phyloP scores from a whole-genome alignment of 2,888 invertebrate genomes.

The Chelonus formosanus region DNA sequence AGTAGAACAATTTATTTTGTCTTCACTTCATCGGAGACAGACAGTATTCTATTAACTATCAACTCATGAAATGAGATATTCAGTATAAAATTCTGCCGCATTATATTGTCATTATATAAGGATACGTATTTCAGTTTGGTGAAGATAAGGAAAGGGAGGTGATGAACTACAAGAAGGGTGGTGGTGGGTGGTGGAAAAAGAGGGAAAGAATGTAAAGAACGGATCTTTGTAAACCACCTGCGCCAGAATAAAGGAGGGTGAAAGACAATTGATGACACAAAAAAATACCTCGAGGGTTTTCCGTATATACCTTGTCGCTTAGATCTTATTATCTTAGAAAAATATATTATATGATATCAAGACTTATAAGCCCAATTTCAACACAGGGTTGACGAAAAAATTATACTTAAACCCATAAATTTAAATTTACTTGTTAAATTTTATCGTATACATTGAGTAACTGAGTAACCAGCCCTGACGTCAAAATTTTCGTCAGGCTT shows the following conservation, averaged over 20 bases:
- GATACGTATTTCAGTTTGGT: slow-evolving; percentile 36
- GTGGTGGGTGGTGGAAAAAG: slow-evolving; percentile 23
- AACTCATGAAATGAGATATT: slow-evolving; percentile 24
- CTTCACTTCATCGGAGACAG: slow-evolving; percentile 14
- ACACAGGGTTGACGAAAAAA: slow-evolving; percentile 13
- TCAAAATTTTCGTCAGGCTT: too few species aligned
- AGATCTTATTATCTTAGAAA: slow-evolving; percentile 38
- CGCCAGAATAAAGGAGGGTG: slow-evolving; percentile 42
- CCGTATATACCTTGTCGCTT: slow-evolving; percentile 34
- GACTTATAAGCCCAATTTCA: slow-evolving; percentile 37
- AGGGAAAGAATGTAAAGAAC: slow-evolving; percentile 33
- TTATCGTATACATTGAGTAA: too few species aligned
- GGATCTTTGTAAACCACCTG: slow-evolving; percentile 48
- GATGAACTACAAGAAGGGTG: slow-evolving; percentile 27
- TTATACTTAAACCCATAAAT: neutral
- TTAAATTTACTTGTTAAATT: too few species aligned
- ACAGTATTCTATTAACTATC: slow-evolving; percentile 16
- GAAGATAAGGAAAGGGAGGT: slow-evolving; percentile 23
- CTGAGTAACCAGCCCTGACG: too few species aligned
- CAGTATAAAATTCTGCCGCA: slow-evolving; percentile 30
- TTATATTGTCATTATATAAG: slow-evolving; percentile 45
- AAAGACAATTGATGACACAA: slow-evolving; percentile 48
- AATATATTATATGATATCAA: slow-evolving; percentile 41
- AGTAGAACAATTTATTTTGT: too few species aligned
- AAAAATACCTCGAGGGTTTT: slow-evolving; percentile 42